These are phyloP conservation scores for Morelia viridis DNA, from an alignment of 2,797 vertebrate species.

Conservation along the genomic window DNA sequence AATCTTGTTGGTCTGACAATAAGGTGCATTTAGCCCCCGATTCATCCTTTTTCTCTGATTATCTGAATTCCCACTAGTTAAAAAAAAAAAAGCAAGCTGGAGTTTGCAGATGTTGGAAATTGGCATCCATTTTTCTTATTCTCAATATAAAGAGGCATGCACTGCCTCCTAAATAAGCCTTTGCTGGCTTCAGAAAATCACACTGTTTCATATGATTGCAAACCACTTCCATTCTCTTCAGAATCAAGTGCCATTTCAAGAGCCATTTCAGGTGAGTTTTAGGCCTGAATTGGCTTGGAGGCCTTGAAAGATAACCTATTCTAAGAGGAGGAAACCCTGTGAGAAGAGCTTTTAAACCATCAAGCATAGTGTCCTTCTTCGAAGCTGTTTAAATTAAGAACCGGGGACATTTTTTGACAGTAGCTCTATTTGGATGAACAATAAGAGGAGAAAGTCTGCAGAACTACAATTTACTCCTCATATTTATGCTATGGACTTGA, in stretches of 20 bases:
- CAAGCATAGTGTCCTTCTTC: background rate
- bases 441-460: background rate
- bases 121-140: background rate
- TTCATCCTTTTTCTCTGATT: background rate
- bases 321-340: background rate
- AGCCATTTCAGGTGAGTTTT: background rate
- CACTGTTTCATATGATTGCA: background rate
- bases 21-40: background rate
- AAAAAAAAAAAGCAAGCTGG: background rate
- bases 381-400: background rate
- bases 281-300: background rate
- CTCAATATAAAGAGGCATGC: no score
- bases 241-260: background rate
- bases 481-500: background rate
- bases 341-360: background rate
- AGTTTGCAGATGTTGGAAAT: background rate
- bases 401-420: background rate
- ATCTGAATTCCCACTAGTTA: constrained; percentile 41
- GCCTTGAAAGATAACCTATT: background rate
- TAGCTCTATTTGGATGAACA: background rate
- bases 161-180: background rate
- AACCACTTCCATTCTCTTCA: background rate
- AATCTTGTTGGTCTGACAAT: background rate
- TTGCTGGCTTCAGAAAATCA: background rate
- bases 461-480: background rate